phyloP scores from a whole-genome alignment of 2,888 invertebrate species.

The Prostheceraeus crozeri region DNA sequence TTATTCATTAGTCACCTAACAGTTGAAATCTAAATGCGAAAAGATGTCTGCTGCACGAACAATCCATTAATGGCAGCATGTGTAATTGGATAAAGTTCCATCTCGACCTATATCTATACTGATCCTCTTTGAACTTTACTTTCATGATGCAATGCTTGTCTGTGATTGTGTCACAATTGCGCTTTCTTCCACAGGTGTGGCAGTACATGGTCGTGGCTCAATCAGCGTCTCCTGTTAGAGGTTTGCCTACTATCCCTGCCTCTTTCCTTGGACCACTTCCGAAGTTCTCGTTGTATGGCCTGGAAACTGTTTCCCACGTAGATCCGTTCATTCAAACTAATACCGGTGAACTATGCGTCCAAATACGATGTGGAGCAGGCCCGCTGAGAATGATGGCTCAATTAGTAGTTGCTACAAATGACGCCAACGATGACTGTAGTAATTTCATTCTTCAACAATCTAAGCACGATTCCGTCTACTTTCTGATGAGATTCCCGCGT shows the following conservation, averaged over 20 bases:
- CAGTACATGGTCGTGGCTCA: constrained; percentile 31
- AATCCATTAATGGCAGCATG: no score
- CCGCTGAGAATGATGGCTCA: constrained; percentile 55
- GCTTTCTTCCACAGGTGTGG: constrained; percentile 34
- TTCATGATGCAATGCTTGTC: no score
- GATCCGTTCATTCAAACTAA: constrained; percentile 54
- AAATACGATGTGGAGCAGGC: constrained; percentile 40
- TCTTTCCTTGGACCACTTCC: constrained; percentile 55
- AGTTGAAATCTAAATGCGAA: no score
- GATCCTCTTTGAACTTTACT: no score
- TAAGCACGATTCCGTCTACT: constrained; percentile 45
- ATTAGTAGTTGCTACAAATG: constrained; percentile 45
- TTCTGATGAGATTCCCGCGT: constrained; percentile 47
- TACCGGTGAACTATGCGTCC: constrained; percentile 43
- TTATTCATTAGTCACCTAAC: no score
- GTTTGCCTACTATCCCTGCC: constrained; percentile 50
- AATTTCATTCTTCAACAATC: constrained; percentile 52
- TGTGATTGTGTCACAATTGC: no score
- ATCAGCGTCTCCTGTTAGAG: constrained; percentile 27
- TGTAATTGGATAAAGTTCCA: no score
- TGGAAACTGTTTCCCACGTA: constrained; percentile 48
- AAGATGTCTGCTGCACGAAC: no score
- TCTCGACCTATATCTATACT: no score
- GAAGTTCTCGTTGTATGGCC: constrained; percentile 51
- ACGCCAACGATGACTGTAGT: constrained; percentile 47